These are phyloP conservation scores for pig (Sus scrofa) DNA, from an alignment of 2,113 vertebrate species.

Conservation along the genomic window DNA sequence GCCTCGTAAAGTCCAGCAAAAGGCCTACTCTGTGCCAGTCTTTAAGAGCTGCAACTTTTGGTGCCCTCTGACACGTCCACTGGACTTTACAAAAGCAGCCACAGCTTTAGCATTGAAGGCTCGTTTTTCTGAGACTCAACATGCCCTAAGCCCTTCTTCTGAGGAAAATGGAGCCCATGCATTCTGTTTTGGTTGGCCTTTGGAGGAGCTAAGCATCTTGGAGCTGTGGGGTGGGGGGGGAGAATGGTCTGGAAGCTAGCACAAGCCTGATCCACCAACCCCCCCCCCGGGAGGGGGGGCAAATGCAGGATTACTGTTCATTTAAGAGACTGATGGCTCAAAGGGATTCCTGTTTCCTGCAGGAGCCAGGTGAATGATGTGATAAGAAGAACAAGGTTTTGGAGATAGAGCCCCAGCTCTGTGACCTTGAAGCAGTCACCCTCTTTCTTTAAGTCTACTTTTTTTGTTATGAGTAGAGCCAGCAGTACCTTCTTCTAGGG, in stretches of 20 bases:
- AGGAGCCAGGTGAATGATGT: background rate
- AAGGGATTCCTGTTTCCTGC: background rate
- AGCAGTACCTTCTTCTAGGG: background rate
- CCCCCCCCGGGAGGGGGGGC: background rate
- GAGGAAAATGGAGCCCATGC: background rate
- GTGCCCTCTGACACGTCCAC: background rate
- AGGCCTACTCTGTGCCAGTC: background rate
- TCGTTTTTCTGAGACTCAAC: background rate
- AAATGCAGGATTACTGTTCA: background rate
- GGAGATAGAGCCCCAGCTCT: background rate
- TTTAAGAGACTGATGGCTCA: background rate
- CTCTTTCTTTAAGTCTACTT: background rate
- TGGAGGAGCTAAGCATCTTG: background rate
- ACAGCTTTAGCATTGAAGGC: background rate
- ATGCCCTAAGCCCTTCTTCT: background rate
- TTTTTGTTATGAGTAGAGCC: background rate
- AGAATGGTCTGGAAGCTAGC: background rate
- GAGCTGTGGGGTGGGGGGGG: background rate
- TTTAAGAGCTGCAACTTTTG: background rate
- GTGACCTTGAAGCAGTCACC: background rate
- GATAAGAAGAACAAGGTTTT: background rate
- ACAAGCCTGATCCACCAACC: background rate
- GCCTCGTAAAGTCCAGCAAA: background rate
- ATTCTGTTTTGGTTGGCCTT: background rate
- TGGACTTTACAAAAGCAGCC: background rate